Percentiles rank a stretch among this genome's conserved stretches.
Evolutionary conservation across 2,888 invertebrate genomes (phyloP).

Genomic region (Drosophila austrosaltans): DNA sequence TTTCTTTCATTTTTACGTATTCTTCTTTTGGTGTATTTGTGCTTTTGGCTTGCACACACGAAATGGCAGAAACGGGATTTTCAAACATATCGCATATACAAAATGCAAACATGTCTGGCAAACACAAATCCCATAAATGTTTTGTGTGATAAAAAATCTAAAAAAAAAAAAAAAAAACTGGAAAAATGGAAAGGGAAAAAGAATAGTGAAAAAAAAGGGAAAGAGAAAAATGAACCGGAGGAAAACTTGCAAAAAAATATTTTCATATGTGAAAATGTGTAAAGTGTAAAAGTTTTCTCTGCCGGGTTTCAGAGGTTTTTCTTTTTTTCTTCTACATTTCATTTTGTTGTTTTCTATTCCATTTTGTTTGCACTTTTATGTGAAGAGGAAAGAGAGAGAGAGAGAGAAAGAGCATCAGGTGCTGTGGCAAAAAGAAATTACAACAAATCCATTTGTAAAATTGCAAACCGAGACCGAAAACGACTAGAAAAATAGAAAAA

Average conservation of each 20-base stretch:
- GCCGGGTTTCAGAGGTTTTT: conserved; percentile 36
- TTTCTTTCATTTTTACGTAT: conserved; percentile 2
- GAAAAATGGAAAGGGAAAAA: neutral
- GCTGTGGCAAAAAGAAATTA: conserved; percentile 74
- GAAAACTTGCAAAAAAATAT: conserved; percentile 73
- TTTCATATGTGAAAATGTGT: conserved; percentile 77
- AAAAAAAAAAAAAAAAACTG: neutral
- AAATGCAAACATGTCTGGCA: conserved; percentile 78
- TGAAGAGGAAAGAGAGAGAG: conserved; percentile 3
- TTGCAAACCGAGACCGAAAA: conserved; percentile 69
- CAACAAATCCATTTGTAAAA: conserved; percentile 79
- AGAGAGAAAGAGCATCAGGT: conserved; percentile 71
- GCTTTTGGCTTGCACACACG: conserved; percentile 26
- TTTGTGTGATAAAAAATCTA: conserved; percentile 37
- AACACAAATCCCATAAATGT: conserved; percentile 81
- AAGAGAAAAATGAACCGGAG: conserved; percentile 29
- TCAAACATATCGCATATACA: conserved; percentile 77
- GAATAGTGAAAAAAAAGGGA: neutral
- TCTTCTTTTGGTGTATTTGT: conserved; percentile 30
- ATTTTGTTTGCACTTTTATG: conserved; percentile 38
- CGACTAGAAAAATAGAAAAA: conserved; percentile 13
- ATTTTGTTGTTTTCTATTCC: conserved; percentile 53
- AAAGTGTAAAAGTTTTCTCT: conserved; percentile 70
- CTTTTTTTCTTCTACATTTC: conserved; percentile 17
- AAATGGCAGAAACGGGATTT: conserved; percentile 68